Evolutionary conservation across 1,140 invertebrate genomes (phyloP), one percentile per base, ranked within the genome.

Genomic region (Babylonia areolata): DNA sequence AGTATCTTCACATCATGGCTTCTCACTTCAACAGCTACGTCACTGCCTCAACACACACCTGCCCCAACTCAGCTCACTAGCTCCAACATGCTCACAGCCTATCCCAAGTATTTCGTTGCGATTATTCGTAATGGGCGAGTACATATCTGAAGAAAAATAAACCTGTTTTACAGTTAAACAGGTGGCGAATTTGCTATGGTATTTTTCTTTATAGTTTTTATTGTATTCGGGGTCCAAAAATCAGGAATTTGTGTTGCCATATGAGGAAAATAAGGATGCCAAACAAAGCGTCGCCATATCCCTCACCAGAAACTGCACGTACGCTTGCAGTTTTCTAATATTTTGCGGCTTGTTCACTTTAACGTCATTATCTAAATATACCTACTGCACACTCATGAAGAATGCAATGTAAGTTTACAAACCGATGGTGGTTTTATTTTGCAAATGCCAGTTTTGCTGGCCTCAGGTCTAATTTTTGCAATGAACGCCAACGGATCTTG

Each of bases 401-500:
- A 64, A 64, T n/a, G 28, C 46, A 80, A 51, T 20, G 58, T 17
- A 54, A 54, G 15, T 82, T 40, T 84, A 94, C 90, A 91, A 88
- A 94, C 97, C 39, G 95, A 91, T 20, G 98, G 98, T 64, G 98
- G 97, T 85, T 98, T 96, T 81, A 99, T 97, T 93, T 97, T 96
- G 91, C 97, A 98, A 81, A 99, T 96, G 9, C 98, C 98, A 94
- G 96, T 97, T 90, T 97, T 96, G 88, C 97, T 96, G 0, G 97
- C 98, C 86, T 96, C 95, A 0, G 96, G 96, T 87, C 96, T 95
- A 71, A 99, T 98, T 90, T 97, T 97, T 86, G 97, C 96, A 89
- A 99, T 97, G 91, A 97, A 99, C 89, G 97, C 97, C 17, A 99
- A 95, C 0, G 98, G 98, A 95, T 99, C 98, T 93, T 97, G 96